A percentile compares a stretch with the other conserved stretches of the same genome.
Conservation (phyloP, 1,140 invertebrate genomes). For the Dolichoris vasculosae region DNA sequence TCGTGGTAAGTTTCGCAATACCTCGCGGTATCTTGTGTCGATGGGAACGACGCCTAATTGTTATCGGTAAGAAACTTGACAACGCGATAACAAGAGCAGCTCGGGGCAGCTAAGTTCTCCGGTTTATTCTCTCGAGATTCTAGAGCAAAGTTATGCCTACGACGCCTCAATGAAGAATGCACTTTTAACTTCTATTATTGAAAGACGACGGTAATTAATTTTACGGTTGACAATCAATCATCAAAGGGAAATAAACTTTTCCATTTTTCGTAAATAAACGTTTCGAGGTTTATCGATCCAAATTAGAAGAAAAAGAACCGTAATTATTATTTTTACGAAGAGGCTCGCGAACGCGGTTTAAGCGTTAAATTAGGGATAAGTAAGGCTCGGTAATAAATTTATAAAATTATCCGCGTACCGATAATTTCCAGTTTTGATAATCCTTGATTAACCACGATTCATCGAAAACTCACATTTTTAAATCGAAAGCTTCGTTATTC, state of each 20-base stretch:
- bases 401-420: background rate
- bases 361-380: background rate
- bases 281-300: background rate
- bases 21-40: constrained; percentile 63
- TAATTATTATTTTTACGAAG: background rate
- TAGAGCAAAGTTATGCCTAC: constrained; percentile 19
- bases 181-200: constrained; percentile 32
- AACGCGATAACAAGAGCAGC: constrained; percentile 64
- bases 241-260: background rate
- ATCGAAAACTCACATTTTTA: background rate
- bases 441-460: too few species aligned
- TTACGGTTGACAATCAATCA: constrained; percentile 23
- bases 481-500: background rate
- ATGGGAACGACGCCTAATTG: constrained; percentile 70
- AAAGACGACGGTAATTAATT: constrained; percentile 32
- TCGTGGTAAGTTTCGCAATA: constrained; percentile 29
- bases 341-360: too few species aligned
- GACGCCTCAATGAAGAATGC: constrained; percentile 26
- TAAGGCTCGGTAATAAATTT: background rate
- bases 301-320: background rate
- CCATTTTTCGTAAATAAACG: background rate
- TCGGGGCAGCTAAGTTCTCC: constrained; percentile 33
- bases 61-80: constrained; percentile 72
- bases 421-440: background rate
- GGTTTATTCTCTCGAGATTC: constrained; percentile 44